These are phyloP conservation scores for Eulemur mongoz DNA, from an alignment of 2,797 vertebrate genomes.

Conservation along the genomic window DNA sequence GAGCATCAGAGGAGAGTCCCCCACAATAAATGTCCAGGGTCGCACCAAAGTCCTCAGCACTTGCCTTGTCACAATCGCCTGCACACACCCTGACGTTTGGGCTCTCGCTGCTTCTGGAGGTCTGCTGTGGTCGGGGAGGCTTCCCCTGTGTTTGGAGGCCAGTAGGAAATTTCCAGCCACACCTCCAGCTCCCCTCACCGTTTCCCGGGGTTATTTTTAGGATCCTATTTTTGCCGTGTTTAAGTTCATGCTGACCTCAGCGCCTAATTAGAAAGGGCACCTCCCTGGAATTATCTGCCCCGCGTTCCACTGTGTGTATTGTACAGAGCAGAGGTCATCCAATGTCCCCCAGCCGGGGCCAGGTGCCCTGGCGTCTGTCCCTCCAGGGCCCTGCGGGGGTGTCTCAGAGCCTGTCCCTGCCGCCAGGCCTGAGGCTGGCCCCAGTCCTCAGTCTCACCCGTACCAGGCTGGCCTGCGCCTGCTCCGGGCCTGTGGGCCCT, in stretches of 20 bases:
- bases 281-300: not conserved
- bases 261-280: not conserved
- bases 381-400: accelerated
- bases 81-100: not conserved
- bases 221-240: not conserved
- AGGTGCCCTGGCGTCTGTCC: accelerated
- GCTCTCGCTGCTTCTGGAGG: not conserved
- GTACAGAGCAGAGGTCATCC: not conserved
- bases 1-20: not conserved
- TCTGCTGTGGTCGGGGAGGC: not conserved
- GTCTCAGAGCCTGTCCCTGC: accelerated
- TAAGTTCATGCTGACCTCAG: not conserved
- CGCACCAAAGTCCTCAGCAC: not conserved
- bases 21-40: not conserved
- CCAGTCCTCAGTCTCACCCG: not conserved
- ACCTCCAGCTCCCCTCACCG: not conserved
- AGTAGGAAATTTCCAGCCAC: not conserved
- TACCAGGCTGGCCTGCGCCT: accelerated
- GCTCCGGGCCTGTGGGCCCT: too few relatives aligned
- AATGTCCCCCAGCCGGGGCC: not conserved
- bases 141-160: not conserved
- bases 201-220: conserved; percentile 33
- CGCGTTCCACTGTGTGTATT: not conserved
- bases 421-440: not conserved
- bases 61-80: too few relatives aligned